phyloP scores from a whole-genome alignment of 2,797 vertebrate species.

The Crenichthys baileyi region DNA sequence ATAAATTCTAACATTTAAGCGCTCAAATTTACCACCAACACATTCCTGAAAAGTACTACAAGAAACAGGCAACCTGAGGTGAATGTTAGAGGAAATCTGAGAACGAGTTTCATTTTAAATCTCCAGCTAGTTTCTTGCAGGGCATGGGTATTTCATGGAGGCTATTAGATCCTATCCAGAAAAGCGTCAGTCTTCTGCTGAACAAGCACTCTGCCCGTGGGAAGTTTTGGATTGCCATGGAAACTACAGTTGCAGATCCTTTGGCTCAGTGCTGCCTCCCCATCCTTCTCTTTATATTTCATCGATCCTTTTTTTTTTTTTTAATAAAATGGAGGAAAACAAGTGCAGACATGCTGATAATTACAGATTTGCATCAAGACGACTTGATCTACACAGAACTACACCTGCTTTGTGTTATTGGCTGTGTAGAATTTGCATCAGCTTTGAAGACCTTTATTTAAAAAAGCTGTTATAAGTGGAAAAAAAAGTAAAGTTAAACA shows the following conservation, averaged over 20 bases:
- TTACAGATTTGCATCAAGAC: not conserved
- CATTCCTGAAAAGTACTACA: not conserved
- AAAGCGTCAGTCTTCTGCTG: slow-evolving; percentile 55
- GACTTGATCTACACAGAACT: not conserved
- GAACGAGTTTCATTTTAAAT: not conserved
- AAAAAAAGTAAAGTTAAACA: not conserved
- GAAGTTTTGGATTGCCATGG: slow-evolving; percentile 75
- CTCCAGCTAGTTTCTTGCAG: slow-evolving; percentile 22
- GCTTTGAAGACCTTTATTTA: not conserved
- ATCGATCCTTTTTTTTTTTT: not conserved
- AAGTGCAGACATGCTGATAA: slow-evolving; percentile 11
- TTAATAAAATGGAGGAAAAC: not conserved
- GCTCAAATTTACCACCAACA: too few relatives aligned
- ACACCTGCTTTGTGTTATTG: not conserved
- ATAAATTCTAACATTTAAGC: not conserved
- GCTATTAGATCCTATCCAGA: slow-evolving; percentile 21
- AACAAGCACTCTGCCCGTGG: slow-evolving; percentile 48
- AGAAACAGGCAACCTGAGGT: slow-evolving; percentile 2
- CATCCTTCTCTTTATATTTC: slow-evolving; percentile 36
- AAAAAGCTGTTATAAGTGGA: not conserved
- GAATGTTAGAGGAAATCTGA: not conserved
- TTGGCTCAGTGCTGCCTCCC: slow-evolving; percentile 26
- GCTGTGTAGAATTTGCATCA: too few relatives aligned
- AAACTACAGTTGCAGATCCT: slow-evolving; percentile 62
- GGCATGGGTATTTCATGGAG: slow-evolving; percentile 15